Conservation (phyloP, 2,888 invertebrate genomes). For the Ennomos quercinarius region DNA sequence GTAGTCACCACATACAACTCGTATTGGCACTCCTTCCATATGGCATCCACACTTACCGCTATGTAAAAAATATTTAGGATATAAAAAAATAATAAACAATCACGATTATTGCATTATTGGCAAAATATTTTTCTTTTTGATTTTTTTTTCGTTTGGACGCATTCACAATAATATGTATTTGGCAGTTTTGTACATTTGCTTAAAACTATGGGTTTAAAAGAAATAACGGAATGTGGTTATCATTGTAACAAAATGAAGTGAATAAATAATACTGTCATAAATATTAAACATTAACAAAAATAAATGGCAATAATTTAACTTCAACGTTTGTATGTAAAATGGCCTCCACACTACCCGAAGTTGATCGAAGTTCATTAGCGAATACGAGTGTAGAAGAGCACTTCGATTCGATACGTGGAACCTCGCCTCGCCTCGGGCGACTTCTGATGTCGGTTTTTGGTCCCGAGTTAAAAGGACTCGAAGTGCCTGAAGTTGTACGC, state of each 20-base stretch:
- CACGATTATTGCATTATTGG: conserved; percentile 38
- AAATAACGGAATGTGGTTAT: conserved; percentile 28
- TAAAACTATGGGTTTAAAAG: conserved; percentile 46
- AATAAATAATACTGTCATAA: conserved; percentile 39
- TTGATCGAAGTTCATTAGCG: too few species aligned
- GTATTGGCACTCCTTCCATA: conserved; percentile 75
- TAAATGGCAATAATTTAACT: not conserved
- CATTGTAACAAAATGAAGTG: conserved; percentile 32
- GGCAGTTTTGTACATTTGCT: conserved; percentile 56
- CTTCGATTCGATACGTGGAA: too few species aligned
- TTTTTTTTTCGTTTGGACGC: conserved; percentile 52
- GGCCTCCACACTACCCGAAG: too few species aligned
- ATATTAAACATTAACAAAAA: conserved; percentile 10
- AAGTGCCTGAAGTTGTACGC: too few species aligned
- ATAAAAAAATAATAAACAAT: conserved; percentile 38
- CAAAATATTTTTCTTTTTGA: conserved; percentile 43
- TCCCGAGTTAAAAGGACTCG: too few species aligned
- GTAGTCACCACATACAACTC: conserved; percentile 69
- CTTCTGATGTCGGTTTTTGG: too few species aligned
- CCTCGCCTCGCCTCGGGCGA: too few species aligned
- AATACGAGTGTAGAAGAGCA: too few species aligned
- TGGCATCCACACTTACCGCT: conserved; percentile 52
- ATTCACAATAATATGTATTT: conserved; percentile 45
- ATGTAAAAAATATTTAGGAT: conserved; percentile 39
- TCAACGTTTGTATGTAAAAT: too few species aligned